phyloP scores from a whole-genome alignment of 2,888 invertebrate genomes.

The Exocentrus adspersus region DNA sequence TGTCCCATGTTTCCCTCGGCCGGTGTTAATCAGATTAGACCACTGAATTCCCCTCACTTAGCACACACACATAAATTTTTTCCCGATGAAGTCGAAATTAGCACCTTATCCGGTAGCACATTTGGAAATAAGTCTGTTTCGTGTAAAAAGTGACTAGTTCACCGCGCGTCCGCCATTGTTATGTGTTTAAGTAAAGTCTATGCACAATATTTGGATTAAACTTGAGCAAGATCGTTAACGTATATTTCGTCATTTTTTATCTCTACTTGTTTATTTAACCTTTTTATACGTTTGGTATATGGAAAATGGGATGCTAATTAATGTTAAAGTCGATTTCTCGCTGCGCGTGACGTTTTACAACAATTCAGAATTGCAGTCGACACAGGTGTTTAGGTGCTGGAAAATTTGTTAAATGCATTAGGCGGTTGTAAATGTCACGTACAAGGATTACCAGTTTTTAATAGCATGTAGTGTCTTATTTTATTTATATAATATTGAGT shows the following conservation, averaged over 20 bases:
- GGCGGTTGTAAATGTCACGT: constrained; percentile 36
- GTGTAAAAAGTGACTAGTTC: constrained; percentile 3
- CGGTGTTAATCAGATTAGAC: constrained; percentile 21
- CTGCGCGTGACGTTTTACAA: constrained; percentile 2
- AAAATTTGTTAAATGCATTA: constrained; percentile 31
- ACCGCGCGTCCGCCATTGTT: constrained; percentile 32
- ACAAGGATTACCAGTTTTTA: constrained; percentile 38
- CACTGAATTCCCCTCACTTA: constrained; percentile 18
- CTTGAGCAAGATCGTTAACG: constrained; percentile 36
- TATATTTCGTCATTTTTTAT: constrained; percentile 49
- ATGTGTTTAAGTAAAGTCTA: constrained; percentile 49
- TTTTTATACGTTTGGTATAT: constrained; percentile 37
- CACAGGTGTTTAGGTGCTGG: constrained; percentile 35
- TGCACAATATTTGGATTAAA: constrained; percentile 47
- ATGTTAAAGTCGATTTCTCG: not conserved
- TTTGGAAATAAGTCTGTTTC: constrained; percentile 10
- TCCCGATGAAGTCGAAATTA: constrained; percentile 6
- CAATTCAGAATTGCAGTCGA: constrained; percentile 5
- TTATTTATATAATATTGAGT: not conserved
- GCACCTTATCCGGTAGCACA: constrained; percentile 24
- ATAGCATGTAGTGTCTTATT: not conserved
- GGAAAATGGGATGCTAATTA: constrained; percentile 35
- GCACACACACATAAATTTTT: constrained; percentile 20
- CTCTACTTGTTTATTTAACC: constrained; percentile 49
- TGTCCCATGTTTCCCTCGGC: constrained; percentile 35